phyloP scores from a whole-genome alignment of 2,888 invertebrate species.

The Strigamia transsilvanica region DNA sequence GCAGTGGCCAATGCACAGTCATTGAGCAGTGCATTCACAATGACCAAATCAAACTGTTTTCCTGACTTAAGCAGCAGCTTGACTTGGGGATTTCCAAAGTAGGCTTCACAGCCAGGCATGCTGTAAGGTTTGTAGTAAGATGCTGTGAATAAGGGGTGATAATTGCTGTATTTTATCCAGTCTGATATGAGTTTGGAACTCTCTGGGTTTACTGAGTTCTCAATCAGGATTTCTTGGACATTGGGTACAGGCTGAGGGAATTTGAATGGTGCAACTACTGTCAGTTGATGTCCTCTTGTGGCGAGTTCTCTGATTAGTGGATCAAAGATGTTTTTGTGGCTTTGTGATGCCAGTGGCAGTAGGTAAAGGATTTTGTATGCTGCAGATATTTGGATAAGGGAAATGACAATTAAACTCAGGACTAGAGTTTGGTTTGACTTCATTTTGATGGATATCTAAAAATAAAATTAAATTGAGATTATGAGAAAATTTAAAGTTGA shows the following conservation, averaged over 20 bases:
- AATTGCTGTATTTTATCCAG: background rate
- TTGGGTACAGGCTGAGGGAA: background rate
- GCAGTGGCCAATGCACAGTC: slow-evolving; percentile 3
- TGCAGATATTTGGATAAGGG: background rate
- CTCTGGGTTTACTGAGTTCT: background rate
- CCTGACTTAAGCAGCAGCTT: background rate
- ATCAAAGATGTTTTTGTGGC: slow-evolving; percentile 15
- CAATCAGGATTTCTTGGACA: background rate
- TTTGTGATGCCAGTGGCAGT: background rate
- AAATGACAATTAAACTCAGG: background rate
- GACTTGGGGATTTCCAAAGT: background rate
- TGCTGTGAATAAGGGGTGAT: background rate
- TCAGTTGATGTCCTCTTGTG: background rate
- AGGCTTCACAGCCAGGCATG: background rate
- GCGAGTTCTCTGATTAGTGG: background rate
- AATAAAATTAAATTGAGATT: background rate
- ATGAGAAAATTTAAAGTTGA: too few relatives aligned
- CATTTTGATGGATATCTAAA: background rate
- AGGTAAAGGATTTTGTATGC: background rate
- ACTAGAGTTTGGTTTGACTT: background rate
- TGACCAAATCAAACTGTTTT: slow-evolving; percentile 25
- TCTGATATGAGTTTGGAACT: background rate
- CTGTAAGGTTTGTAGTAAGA: background rate
- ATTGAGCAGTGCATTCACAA: background rate
- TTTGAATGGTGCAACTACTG: background rate